Evolutionary conservation across 23 tunicate species (phyloP), one percentile per base, ranked within the genome.

Genomic region (Botrylloides violaceus): DNA sequence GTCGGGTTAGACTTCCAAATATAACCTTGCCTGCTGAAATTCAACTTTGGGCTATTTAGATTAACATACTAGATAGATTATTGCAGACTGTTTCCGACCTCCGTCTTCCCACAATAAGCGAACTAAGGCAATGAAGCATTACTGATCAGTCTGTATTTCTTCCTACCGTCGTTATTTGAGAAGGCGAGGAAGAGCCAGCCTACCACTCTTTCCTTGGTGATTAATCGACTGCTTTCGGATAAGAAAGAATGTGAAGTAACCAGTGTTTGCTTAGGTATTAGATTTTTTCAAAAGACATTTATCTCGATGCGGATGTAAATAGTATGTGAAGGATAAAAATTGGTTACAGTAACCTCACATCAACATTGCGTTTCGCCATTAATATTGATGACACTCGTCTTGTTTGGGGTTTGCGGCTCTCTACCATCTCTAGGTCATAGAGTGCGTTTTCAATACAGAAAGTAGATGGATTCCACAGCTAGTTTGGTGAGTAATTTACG

Each of bases 341-440:
- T 15, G 15, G 53, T 43, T 43, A 43, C 53, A 43, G 53, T 43
- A 7, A 43, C 9, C 53, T 43, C n/a, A 43, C 15, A 43, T 15
- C 9, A 43, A 9, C 53, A 15, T 43, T 7, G 15, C 12, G 15
- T 43, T 7, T 9, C 53, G 12, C 12, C 53, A 15, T 15, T 7
- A 7, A 43, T 43, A 43, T 43, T 43, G 53, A 43, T 43, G 15
- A 15, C 15, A 43, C 53, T 15, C 12, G 53, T 43, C 12, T 9
- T 43, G 53, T 43, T 43, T 43, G 53, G 53, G 53, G 53, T 43
- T 43, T 43, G n/a, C n/a, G n/a, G n/a, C n/a, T n/a, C n/a, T n/a
- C 53, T 15, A 43, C 15, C 15, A 9, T 9, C 53, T 43, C 53
- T 15, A 15, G 53, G 53, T 43, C 53, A 43, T 9, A 7, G 9